A percentile compares a stretch with the other conserved stretches of the same genome.
These are phyloP conservation scores for Lasioglossum lativentre DNA, from an alignment of 2,888 invertebrate genomes.

Conservation along the genomic window DNA sequence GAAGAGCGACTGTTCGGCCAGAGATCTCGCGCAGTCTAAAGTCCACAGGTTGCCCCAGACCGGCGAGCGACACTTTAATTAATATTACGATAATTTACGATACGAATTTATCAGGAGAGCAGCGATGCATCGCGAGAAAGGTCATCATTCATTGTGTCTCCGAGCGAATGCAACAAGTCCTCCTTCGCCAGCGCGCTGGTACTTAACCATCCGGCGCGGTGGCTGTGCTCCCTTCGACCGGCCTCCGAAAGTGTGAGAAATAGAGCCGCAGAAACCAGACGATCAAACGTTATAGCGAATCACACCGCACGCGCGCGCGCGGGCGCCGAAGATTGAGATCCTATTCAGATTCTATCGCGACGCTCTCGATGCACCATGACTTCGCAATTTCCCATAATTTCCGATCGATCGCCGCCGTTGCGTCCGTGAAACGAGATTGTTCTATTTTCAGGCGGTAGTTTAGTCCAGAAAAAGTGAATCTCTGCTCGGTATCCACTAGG, in stretches of 20 bases:
- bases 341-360: constrained; percentile 21
- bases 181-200: not conserved
- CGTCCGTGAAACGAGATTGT: constrained; percentile 1
- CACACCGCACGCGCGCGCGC: not conserved
- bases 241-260: not conserved
- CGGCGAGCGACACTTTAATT: constrained; percentile 5
- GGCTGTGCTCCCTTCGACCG: not conserved
- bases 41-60: not conserved
- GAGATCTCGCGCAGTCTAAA: not conserved
- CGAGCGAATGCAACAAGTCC: constrained; percentile 21
- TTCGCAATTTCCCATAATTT: constrained; percentile 41
- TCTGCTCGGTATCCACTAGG: not conserved
- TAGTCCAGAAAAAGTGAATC: not conserved
- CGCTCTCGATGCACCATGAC: constrained; percentile 27
- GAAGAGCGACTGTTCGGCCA: not conserved
- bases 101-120: constrained; percentile 16
- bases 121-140: constrained; percentile 9
- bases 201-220: constrained; percentile 1
- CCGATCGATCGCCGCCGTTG: constrained; percentile 11
- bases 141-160: constrained; percentile 15
- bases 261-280: not conserved
- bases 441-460: not conserved
- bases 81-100: constrained; percentile 22
- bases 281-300: not conserved
- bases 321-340: not conserved